Conservation (phyloP, 2,797 vertebrate species). For the Phrynocephalus guinanensis region DNA sequence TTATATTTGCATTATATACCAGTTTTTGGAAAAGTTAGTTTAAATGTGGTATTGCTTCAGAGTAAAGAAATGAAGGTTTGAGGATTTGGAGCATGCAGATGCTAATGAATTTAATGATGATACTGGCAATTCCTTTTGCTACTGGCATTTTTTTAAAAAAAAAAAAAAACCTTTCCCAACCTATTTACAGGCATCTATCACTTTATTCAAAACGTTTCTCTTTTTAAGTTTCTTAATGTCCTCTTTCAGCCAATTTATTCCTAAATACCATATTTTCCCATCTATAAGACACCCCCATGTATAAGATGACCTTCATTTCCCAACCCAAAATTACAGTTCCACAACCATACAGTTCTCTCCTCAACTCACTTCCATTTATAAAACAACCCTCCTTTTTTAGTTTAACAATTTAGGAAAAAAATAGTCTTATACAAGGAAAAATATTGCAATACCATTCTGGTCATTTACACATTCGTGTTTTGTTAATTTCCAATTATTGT, state of each 20-base stretch:
- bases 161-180: neutral
- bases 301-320: no score
- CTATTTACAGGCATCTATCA: neutral
- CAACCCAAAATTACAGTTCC: no score
- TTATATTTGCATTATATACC: neutral
- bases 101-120: neutral
- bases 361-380: no score
- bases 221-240: slow-evolving; percentile 1
- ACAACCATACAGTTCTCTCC: no score
- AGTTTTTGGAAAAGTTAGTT: neutral
- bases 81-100: neutral
- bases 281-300: no score
- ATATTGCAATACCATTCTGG: neutral
- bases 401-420: no score
- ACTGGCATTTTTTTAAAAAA: neutral
- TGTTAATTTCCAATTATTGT: slow-evolving; percentile 12
- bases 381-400: no score
- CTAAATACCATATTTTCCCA: neutral
- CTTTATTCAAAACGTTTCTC: slow-evolving; percentile 12
- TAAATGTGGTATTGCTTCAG: neutral
- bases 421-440: no score
- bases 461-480: neutral
- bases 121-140: no score
- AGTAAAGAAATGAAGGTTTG: slow-evolving; percentile 11
- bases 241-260: slow-evolving; percentile 9